A percentile compares a stretch with the other conserved stretches of the same genome.
phyloP scores from a whole-genome alignment of 2,888 invertebrate species.

The Ceramica pisi region DNA sequence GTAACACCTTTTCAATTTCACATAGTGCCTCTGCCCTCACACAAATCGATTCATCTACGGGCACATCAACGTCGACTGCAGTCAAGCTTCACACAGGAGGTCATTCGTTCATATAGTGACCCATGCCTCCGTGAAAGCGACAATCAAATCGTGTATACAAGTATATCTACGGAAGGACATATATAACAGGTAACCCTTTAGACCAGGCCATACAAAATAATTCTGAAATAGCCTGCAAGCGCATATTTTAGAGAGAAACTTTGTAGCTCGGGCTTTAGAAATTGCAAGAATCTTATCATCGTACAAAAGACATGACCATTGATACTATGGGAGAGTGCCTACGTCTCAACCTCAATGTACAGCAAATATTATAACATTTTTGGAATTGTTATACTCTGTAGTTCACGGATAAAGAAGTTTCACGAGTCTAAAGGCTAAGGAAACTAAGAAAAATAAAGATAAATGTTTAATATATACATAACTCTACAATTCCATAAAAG shows the following conservation, averaged over 20 bases:
- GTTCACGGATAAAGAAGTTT: too few species aligned
- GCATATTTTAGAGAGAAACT: background rate
- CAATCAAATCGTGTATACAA: background rate
- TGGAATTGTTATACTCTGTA: too few species aligned
- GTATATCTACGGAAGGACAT: slow-evolving; percentile 7
- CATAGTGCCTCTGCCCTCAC: background rate
- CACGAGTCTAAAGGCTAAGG: too few species aligned
- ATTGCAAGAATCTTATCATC: background rate
- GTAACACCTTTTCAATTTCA: background rate
- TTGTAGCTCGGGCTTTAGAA: background rate
- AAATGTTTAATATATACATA: too few species aligned
- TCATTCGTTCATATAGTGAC: slow-evolving; percentile 19
- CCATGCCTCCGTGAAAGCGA: background rate
- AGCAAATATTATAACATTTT: too few species aligned
- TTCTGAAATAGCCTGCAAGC: background rate
- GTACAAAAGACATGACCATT: background rate
- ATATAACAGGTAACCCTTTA: background rate
- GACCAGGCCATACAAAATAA: background rate
- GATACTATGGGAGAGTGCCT: too few species aligned
- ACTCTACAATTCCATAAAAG: too few species aligned
- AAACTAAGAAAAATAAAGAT: too few species aligned
- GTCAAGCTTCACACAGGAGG: background rate
- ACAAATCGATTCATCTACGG: slow-evolving; percentile 15
- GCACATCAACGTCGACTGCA: slow-evolving; percentile 4
- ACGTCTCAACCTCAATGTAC: too few species aligned